phyloP scores from a whole-genome alignment of 1,140 invertebrate genomes.

The Arctopsyche grandis region DNA sequence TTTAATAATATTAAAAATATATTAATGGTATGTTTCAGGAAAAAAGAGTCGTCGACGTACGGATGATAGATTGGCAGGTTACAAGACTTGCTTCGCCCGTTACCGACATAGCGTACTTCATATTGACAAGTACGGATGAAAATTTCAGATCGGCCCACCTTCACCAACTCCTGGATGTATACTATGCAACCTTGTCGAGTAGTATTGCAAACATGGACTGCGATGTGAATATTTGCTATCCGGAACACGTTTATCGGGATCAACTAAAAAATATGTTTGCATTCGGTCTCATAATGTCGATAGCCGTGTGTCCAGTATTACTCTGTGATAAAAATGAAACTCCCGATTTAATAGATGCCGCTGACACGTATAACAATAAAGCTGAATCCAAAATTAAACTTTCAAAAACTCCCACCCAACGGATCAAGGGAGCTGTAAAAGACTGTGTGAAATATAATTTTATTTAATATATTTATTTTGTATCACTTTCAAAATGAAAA shows the following conservation, averaged over 20 bases:
- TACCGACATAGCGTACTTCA: conserved; percentile 62
- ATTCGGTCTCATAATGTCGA: conserved; percentile 44
- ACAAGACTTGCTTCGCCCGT: conserved; percentile 60
- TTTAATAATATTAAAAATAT: neutral
- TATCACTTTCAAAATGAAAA: too few species aligned
- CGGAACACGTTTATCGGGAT: conserved; percentile 30
- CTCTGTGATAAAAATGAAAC: conserved; percentile 43
- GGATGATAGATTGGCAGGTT: conserved; percentile 63
- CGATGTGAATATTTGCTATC: conserved; percentile 29
- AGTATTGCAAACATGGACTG: conserved; percentile 15
- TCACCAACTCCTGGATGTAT: conserved; percentile 58
- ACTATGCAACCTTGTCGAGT: conserved; percentile 57
- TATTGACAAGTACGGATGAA: conserved; percentile 60
- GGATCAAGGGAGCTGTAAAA: conserved; percentile 33
- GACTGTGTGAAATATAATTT: conserved; percentile 44
- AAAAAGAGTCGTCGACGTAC: conserved; percentile 55
- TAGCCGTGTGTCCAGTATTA: conserved; percentile 40
- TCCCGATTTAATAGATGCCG: conserved; percentile 36
- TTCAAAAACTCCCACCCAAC: conserved; percentile 15
- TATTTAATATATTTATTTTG: conserved; percentile 26
- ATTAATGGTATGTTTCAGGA: conserved; percentile 35
- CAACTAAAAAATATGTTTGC: conserved; percentile 35
- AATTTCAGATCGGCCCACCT: conserved; percentile 57
- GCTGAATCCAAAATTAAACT: conserved; percentile 21
- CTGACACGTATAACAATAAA: conserved; percentile 34